Evolutionary conservation across 2,888 invertebrate genomes (phyloP), one percentile per base, ranked within the genome.

Genomic region (Fissipunctia ypsillon): DNA sequence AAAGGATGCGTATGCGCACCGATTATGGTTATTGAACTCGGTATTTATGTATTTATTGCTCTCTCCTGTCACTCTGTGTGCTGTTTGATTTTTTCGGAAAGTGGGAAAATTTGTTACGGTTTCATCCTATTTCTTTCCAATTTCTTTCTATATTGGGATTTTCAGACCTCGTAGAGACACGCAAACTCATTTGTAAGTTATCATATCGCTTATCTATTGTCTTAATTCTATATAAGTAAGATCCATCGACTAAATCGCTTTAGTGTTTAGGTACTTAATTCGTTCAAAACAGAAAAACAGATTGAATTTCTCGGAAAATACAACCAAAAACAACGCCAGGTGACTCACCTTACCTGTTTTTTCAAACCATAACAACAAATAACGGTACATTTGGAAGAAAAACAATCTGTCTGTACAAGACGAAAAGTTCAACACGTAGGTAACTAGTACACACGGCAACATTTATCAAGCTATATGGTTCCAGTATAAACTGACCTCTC

Each of bases 1-100:
- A 88, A 83, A 85, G 86, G 87, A 86, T 77, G 87, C 81, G 87
- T 86, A 57, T 22, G 74, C 81, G 83, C 84, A 84, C 78, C 72
- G 74, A 84, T 84, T 84, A 85, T 86, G 75, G 79, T 77, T 83
- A 83, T 78, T 81, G 78, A 84, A 87, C 83, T 75, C 64, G 64
- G 56, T 31, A 61, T 75, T 83, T 68, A 70, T 73, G 54, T 61
- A 19, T 61, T 80, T 66, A 56, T 66, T 74, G 70, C 59, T 72
- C 59, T 82, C 78, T 83, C 80, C 43, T 83, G 67, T 64, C 35
- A 57, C 41, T 52, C 1, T 60, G 48, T 65, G 41, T 66, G 69
- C 3, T 66, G 57, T 67, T 35, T 31, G 28, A 4, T 12, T 43
- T 65, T 28, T 14, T 73, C 7, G 14, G 35, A 22, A 25, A 69